Percentiles rank a stretch among this genome's conserved stretches.
Evolutionary conservation across 2,888 invertebrate genomes (phyloP).

Genomic region (Hedya salicella): DNA sequence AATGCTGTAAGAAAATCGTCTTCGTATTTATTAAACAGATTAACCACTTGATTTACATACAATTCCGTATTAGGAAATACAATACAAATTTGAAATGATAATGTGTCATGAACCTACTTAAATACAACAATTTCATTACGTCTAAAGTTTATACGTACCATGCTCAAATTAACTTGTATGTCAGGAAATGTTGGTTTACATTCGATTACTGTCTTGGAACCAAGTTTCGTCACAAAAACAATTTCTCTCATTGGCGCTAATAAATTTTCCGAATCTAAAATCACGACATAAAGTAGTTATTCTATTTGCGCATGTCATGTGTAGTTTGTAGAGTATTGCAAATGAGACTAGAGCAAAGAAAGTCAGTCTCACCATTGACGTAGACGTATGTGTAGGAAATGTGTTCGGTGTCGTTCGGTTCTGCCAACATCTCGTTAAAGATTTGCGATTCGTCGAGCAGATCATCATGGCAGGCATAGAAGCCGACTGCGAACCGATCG

Average conservation of each 20-base stretch:
- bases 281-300: slow-evolving; percentile 48
- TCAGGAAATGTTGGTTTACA: slow-evolving; percentile 81
- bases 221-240: slow-evolving; percentile 61
- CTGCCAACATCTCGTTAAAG: slow-evolving; percentile 63
- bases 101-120: neutral
- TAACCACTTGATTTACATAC: neutral
- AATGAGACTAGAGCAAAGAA: slow-evolving; percentile 41
- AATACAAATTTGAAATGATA: neutral
- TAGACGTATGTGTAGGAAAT: slow-evolving; percentile 75
- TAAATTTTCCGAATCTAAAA: slow-evolving; percentile 74
- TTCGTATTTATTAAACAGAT: slow-evolving; percentile 15
- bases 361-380: slow-evolving; percentile 72
- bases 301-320: slow-evolving; percentile 35
- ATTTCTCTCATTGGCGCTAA: slow-evolving; percentile 75
- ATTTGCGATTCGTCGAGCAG: slow-evolving; percentile 61
- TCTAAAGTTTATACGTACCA: slow-evolving; percentile 70
- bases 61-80: slow-evolving; percentile 3
- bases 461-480: slow-evolving; percentile 83
- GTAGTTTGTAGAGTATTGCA: slow-evolving; percentile 25
- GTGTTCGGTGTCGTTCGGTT: slow-evolving; percentile 68
- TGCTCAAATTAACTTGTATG: slow-evolving; percentile 64
- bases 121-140: slow-evolving; percentile 6
- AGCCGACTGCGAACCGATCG: slow-evolving; percentile 78
- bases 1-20: slow-evolving; percentile 10
- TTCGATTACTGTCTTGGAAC: slow-evolving; percentile 67